These are phyloP conservation scores for Peromyscus californicus DNA, from an alignment of 2,113 vertebrate species.

Conservation along the genomic window DNA sequence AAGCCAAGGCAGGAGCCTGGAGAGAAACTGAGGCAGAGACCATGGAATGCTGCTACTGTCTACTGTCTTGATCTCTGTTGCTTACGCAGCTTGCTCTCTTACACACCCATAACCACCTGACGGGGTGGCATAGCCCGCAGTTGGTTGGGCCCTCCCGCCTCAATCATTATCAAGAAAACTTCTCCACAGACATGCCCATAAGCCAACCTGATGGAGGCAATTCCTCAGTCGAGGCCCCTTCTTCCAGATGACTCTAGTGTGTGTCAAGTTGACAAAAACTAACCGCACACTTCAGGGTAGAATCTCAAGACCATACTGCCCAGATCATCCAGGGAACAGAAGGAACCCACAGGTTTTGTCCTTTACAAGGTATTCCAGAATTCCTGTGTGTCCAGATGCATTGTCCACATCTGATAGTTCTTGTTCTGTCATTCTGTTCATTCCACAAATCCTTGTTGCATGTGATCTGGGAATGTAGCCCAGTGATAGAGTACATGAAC, in stretches of 20 bases:
- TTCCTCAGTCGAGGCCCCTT: background rate
- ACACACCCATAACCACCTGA: background rate
- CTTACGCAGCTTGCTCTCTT: background rate
- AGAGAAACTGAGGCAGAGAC: background rate
- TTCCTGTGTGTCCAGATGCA: background rate
- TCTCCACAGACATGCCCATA: background rate
- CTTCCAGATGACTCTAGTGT: background rate
- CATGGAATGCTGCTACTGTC: background rate
- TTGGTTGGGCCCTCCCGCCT: background rate
- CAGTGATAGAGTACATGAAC: background rate
- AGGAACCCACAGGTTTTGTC: background rate
- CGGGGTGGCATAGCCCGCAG: background rate
- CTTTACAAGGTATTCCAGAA: background rate
- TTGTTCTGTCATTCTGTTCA: background rate
- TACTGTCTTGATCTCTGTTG: background rate
- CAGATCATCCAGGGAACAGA: background rate
- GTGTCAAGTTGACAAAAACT: background rate
- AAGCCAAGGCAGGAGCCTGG: background rate
- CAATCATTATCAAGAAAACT: background rate
- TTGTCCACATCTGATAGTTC: background rate
- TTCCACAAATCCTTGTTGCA: background rate
- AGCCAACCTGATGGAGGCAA: background rate
- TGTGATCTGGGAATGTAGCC: background rate
- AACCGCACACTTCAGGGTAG: background rate
- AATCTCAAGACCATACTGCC: too few species aligned